Percentiles rank a stretch among this genome's conserved stretches.
phyloP scores from a whole-genome alignment of 2,888 invertebrate genomes.

The Punctoribates punctum region DNA sequence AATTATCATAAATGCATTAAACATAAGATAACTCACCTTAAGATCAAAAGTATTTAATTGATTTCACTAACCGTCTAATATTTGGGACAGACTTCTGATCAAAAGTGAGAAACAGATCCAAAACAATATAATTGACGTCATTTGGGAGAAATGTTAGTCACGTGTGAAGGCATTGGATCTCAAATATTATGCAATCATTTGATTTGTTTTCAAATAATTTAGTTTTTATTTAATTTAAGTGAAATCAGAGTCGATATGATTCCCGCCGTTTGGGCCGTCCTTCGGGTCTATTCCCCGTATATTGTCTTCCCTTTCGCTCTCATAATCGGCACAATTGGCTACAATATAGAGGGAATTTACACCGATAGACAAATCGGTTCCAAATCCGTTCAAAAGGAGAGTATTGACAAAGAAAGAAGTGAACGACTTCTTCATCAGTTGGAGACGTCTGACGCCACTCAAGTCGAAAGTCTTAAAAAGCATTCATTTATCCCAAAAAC shows the following conservation, averaged over 20 bases:
- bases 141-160: too few species aligned
- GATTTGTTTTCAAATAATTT: too few species aligned
- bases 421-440: conserved; percentile 46
- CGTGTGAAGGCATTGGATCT: too few species aligned
- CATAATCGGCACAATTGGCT: conserved; percentile 77
- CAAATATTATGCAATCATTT: too few species aligned
- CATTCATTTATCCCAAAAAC: conserved; percentile 58
- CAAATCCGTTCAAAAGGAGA: conserved; percentile 45
- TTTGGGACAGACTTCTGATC: too few species aligned
- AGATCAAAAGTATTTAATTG: too few species aligned
- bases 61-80: too few species aligned
- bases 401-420: conserved; percentile 46
- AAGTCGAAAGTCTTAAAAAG: conserved; percentile 66
- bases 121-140: too few species aligned
- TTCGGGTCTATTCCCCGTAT: conserved; percentile 71
- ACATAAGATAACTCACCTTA: too few species aligned
- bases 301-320: conserved; percentile 77
- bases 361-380: conserved; percentile 40
- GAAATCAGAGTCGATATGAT: conserved; percentile 53
- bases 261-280: conserved; percentile 59
- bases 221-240: too few species aligned
- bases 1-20: too few species aligned
- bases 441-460: conserved; percentile 54
- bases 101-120: too few species aligned
- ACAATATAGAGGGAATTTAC: conserved; percentile 67